These are phyloP conservation scores for Chinchilla lanigera DNA, from an alignment of 2,113 vertebrate genomes.

Conservation along the genomic window DNA sequence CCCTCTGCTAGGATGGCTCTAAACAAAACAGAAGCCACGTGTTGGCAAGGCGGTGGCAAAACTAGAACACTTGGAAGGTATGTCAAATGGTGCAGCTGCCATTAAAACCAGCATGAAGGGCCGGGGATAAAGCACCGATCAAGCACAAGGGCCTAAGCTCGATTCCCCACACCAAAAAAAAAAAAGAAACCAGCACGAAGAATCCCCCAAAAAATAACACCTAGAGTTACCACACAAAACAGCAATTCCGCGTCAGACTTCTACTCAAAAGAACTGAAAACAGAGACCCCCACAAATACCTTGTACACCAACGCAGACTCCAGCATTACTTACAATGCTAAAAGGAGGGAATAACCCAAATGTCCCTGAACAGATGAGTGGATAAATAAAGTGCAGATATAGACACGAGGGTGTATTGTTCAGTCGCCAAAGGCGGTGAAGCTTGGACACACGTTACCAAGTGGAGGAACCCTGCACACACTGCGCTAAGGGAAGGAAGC, in stretches of 20 bases:
- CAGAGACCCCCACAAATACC: neutral
- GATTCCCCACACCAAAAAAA: too few species aligned
- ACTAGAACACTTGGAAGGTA: neutral
- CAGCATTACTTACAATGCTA: neutral
- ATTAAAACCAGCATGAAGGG: neutral
- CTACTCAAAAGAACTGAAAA: neutral
- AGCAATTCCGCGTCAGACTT: neutral
- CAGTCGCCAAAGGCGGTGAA: neutral
- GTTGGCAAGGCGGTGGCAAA: neutral
- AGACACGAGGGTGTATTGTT: neutral
- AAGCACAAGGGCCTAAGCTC: too few species aligned
- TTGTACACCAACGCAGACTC: neutral
- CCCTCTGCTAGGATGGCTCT: neutral
- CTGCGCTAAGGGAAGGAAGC: neutral
- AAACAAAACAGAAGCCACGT: neutral
- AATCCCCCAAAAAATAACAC: neutral
- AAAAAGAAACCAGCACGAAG: neutral
- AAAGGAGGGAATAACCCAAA: neutral
- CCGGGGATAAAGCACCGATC: too few species aligned
- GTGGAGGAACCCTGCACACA: neutral
- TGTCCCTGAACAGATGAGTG: neutral
- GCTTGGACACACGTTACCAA: neutral
- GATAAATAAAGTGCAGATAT: too few species aligned
- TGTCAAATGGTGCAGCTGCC: too few species aligned
- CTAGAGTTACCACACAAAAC: neutral